Percentiles rank a stretch among this genome's conserved stretches.
phyloP scores from a whole-genome alignment of 2,888 invertebrate genomes.

The Nomada flava region DNA sequence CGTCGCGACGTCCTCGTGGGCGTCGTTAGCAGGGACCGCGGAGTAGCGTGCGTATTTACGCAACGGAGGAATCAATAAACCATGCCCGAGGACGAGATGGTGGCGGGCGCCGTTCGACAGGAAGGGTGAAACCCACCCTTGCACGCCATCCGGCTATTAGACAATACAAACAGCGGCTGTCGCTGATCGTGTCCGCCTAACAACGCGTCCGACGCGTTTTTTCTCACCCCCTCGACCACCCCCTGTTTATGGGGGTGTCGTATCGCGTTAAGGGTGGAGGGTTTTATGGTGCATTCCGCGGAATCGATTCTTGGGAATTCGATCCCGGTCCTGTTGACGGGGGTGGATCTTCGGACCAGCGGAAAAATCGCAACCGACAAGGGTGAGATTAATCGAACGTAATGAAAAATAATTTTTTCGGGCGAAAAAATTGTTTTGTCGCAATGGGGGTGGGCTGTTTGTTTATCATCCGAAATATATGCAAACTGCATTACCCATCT shows the following conservation, averaged over 20 bases:
- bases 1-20: constrained; percentile 60
- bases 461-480: not conserved
- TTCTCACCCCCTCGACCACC: not conserved
- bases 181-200: constrained; percentile 44
- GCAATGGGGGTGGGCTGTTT: not conserved
- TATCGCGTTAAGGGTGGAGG: not conserved
- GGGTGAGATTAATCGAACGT: too few relatives aligned
- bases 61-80: constrained; percentile 76
- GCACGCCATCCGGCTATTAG: constrained; percentile 75
- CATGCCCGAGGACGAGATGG: constrained; percentile 70
- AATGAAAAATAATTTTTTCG: too few relatives aligned
- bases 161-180: constrained; percentile 71
- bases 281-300: too few relatives aligned
- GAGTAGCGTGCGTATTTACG: constrained; percentile 73
- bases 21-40: constrained; percentile 67
- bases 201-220: constrained; percentile 41
- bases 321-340: too few relatives aligned
- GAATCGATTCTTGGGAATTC: too few relatives aligned
- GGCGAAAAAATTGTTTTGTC: too few relatives aligned
- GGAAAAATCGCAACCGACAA: too few relatives aligned
- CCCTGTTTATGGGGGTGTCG: constrained; percentile 14
- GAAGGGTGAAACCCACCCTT: constrained; percentile 63
- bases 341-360: too few relatives aligned
- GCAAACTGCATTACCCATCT: not conserved
- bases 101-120: constrained; percentile 56